A percentile compares a stretch with the other conserved stretches of the same genome.
Evolutionary conservation across 2,888 invertebrate genomes (phyloP).

Genomic region (Temnothorax rugatulus): DNA sequence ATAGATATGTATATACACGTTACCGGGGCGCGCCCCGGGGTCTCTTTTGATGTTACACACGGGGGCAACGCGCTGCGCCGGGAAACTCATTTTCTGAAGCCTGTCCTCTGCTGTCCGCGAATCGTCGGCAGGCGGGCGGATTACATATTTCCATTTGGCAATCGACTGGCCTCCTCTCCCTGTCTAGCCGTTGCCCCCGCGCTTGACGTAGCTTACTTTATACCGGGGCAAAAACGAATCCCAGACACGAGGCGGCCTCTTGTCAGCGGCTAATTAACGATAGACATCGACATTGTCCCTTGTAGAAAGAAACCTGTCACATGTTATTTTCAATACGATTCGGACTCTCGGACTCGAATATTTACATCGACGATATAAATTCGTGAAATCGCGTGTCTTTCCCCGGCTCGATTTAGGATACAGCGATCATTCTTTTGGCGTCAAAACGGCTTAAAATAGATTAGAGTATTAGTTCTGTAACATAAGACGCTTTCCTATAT

Average conservation of each 20-base stretch:
- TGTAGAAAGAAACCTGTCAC: slow-evolving; percentile 75
- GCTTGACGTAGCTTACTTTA: slow-evolving; percentile 77
- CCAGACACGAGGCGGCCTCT: slow-evolving; percentile 64
- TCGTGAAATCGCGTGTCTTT: slow-evolving; percentile 37
- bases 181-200: slow-evolving; percentile 68
- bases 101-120: slow-evolving; percentile 78
- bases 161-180: slow-evolving; percentile 74
- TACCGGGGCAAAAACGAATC: slow-evolving; percentile 70
- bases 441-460: not conserved
- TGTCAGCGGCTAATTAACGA: slow-evolving; percentile 78
- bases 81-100: slow-evolving; percentile 78
- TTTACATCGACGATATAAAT: slow-evolving; percentile 66
- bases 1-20: slow-evolving; percentile 41
- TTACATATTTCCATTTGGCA: slow-evolving; percentile 78
- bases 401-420: not conserved
- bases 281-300: slow-evolving; percentile 69
- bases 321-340: slow-evolving; percentile 65
- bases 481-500: not conserved
- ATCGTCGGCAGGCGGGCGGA: slow-evolving; percentile 70
- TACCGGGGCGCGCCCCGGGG: slow-evolving; percentile 46
- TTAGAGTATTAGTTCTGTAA: not conserved
- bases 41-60: slow-evolving; percentile 76
- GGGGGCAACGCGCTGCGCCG: slow-evolving; percentile 52
- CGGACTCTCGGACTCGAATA: slow-evolving; percentile 49
- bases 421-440: not conserved